Conservation (phyloP, 2,888 invertebrate genomes). For the Tiphia femorata region DNA sequence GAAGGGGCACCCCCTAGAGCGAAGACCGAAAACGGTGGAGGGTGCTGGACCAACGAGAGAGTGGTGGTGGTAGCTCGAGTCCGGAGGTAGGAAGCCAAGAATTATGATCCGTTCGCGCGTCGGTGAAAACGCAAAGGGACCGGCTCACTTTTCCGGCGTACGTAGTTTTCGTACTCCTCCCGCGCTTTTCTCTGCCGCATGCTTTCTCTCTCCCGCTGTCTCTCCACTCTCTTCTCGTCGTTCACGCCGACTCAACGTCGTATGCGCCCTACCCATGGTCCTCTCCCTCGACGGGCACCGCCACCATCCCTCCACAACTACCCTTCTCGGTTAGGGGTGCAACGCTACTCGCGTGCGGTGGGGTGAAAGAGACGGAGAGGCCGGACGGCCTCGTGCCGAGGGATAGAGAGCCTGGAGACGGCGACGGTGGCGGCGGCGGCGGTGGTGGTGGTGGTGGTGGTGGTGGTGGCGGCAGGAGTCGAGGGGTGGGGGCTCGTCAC, state of each 20-base stretch:
- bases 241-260: not conserved
- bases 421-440: constrained; percentile 5
- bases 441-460: constrained; percentile 16
- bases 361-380: constrained; percentile 2
- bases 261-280: not conserved
- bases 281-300: not conserved
- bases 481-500: constrained; percentile 38
- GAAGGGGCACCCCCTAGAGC: no score
- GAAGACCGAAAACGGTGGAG: not conserved
- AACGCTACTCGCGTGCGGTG: no score
- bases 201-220: not conserved
- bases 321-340: not conserved
- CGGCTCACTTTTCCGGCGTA: constrained; percentile 35
- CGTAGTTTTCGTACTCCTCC: not conserved
- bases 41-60: constrained; percentile 1
- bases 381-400: not conserved
- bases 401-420: not conserved
- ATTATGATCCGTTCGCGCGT: constrained; percentile 56
- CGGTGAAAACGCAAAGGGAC: constrained; percentile 49
- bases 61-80: not conserved
- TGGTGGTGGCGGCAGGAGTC: constrained; percentile 2
- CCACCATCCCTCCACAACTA: not conserved
- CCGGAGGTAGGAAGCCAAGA: constrained; percentile 36
- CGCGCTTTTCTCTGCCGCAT: not conserved
- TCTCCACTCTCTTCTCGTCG: not conserved